These are phyloP conservation scores for Phortica magna DNA, from an alignment of 2,888 invertebrate genomes.

Conservation along the genomic window DNA sequence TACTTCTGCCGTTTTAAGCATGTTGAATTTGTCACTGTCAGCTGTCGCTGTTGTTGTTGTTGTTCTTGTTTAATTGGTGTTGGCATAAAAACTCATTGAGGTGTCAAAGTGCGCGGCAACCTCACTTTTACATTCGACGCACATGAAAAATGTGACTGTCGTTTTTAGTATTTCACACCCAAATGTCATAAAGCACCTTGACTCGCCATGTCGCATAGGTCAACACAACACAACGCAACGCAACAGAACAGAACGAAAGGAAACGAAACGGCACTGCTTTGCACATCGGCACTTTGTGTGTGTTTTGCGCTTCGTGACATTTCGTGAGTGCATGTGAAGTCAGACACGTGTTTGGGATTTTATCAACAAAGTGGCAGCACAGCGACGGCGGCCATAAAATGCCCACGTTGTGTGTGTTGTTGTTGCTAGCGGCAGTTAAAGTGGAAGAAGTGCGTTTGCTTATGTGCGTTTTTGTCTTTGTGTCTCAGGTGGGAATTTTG, in stretches of 20 bases:
- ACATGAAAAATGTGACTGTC: background rate
- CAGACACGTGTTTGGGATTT: conserved; percentile 20
- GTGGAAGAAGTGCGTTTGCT: too few species aligned
- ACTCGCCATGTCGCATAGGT: background rate
- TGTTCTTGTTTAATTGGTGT: conserved; percentile 41
- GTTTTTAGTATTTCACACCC: conserved; percentile 50
- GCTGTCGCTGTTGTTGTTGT: conserved; percentile 14
- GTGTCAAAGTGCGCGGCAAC: conserved; percentile 51
- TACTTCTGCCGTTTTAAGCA: conserved; percentile 44
- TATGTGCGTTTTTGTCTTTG: too few species aligned
- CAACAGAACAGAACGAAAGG: background rate
- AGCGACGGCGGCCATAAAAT: background rate
- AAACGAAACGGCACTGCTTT: too few species aligned
- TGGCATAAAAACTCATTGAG: conserved; percentile 64
- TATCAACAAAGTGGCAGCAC: background rate
- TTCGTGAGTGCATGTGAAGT: too few species aligned
- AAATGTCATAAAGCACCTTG: conserved; percentile 22
- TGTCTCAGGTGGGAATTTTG: too few species aligned
- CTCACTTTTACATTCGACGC: background rate
- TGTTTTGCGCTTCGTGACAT: too few species aligned
- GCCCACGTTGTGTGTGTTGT: too few species aligned
- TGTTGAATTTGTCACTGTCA: conserved; percentile 41
- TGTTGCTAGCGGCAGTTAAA: too few species aligned
- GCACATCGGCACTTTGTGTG: too few species aligned
- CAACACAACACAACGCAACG: background rate